Evolutionary conservation across 2,888 invertebrate genomes (phyloP).

Genomic region (Eupithecia subumbrata): DNA sequence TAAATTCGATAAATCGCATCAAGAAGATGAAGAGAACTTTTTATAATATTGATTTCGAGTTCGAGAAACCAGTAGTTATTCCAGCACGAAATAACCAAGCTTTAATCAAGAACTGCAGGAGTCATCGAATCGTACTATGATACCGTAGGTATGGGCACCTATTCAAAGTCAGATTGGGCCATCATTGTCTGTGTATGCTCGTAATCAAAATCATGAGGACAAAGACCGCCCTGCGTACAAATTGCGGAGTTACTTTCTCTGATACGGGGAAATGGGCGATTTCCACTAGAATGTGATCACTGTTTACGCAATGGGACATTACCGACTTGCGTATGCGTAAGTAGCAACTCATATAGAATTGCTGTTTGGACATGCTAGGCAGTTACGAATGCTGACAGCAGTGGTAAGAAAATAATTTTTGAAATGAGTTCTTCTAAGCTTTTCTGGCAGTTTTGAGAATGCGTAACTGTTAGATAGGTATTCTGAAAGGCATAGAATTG

Average conservation of each 20-base stretch:
- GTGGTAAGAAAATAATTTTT: not conserved
- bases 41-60: not conserved
- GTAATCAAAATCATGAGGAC: not conserved
- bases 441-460: not conserved
- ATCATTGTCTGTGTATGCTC: not conserved
- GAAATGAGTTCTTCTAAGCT: not conserved
- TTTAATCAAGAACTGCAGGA: not conserved
- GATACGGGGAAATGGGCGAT: slow-evolving; percentile 36
- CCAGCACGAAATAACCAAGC: not conserved
- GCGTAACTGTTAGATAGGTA: not conserved
- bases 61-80: not conserved
- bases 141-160: not conserved
- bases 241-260: slow-evolving; percentile 35
- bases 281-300: slow-evolving; percentile 38
- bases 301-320: slow-evolving; percentile 35
- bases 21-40: not conserved
- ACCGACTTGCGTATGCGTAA: slow-evolving; percentile 17
- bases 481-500: not conserved
- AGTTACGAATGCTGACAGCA: not conserved
- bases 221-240: slow-evolving; percentile 37
- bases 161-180: not conserved
- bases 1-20: not conserved
- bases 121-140: too few relatives aligned
- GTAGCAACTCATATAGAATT: not conserved
- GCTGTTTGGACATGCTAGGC: not conserved